These are phyloP conservation scores for Athalia rosae DNA, from an alignment of 2,888 invertebrate species.

Conservation along the genomic window DNA sequence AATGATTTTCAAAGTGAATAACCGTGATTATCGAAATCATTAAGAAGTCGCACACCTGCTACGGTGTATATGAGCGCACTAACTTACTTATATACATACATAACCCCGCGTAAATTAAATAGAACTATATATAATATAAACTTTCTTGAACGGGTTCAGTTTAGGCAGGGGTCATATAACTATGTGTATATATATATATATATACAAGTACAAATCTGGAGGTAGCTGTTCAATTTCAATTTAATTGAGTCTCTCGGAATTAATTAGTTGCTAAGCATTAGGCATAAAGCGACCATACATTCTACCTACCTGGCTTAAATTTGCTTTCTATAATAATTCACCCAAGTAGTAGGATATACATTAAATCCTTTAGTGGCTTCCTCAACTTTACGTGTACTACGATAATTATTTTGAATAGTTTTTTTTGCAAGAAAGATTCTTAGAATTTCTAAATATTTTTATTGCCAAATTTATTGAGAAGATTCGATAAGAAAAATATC, in stretches of 20 bases:
- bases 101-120: slow-evolving; percentile 4
- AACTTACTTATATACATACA: not conserved
- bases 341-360: too few species aligned
- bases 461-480: too few species aligned
- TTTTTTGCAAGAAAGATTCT: too few species aligned
- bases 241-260: slow-evolving; percentile 22
- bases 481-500: too few species aligned
- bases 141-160: slow-evolving; percentile 11
- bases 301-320: slow-evolving; percentile 18
- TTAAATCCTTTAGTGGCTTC: too few species aligned
- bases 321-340: not conserved
- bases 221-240: slow-evolving; percentile 23
- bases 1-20: too few species aligned
- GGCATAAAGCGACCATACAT: not conserved
- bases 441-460: too few species aligned
- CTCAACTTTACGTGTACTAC: too few species aligned
- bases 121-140: slow-evolving; percentile 16
- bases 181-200: not conserved
- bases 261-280: slow-evolving; percentile 37
- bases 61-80: not conserved
- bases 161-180: not conserved
- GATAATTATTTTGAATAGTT: too few species aligned
- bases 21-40: not conserved
- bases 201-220: slow-evolving; percentile 26
- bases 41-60: not conserved